phyloP scores from a whole-genome alignment of 2,888 invertebrate genomes.

The Heliconius sara region DNA sequence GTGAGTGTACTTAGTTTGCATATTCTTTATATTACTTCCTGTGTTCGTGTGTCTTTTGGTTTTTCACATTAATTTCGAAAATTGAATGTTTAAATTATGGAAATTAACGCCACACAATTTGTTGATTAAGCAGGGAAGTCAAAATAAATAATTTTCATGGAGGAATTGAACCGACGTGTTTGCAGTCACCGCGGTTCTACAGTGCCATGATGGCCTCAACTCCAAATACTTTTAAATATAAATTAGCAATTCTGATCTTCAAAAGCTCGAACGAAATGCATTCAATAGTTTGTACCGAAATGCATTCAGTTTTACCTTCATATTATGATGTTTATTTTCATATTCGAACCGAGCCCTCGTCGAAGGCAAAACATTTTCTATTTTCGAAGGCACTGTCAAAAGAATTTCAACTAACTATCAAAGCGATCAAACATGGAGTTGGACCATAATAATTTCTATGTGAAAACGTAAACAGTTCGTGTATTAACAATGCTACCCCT shows the following conservation, averaged over 20 bases:
- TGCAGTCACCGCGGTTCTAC: too few species aligned
- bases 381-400: slow-evolving; percentile 35
- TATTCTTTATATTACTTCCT: background rate
- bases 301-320: background rate
- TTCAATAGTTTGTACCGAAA: background rate
- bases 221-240: background rate
- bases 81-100: background rate
- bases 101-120: background rate
- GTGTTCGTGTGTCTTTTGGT: background rate
- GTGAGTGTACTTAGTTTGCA: background rate
- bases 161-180: background rate
- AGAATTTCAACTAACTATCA: slow-evolving; percentile 49
- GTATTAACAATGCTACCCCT: slow-evolving; percentile 73
- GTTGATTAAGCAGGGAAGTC: background rate
- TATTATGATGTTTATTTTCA: background rate
- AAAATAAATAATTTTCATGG: background rate
- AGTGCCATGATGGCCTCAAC: background rate
- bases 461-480: slow-evolving; percentile 69
- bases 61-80: background rate
- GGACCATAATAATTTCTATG: slow-evolving; percentile 52
- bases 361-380: slow-evolving; percentile 22
- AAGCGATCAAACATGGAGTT: slow-evolving; percentile 44
- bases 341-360: background rate
- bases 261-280: background rate
- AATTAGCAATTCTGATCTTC: background rate